Evolutionary conservation across 2,797 vertebrate species (phyloP), one percentile per base, ranked within the genome.

Genomic region (Acipenser transmontanus): DNA sequence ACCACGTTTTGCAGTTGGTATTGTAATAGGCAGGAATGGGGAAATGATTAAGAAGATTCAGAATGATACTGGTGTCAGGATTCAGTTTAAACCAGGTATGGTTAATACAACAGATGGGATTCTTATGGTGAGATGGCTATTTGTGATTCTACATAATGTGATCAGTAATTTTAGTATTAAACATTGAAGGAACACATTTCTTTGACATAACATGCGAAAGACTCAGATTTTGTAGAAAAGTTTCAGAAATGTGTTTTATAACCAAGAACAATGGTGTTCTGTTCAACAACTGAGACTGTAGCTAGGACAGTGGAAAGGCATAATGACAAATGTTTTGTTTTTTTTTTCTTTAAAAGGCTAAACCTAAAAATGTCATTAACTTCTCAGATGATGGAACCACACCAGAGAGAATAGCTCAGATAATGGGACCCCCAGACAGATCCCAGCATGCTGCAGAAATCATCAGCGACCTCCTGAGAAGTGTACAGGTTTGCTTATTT

Each of bases 41-140:
- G 97, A 99, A 78, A 99, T 99, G 97, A 99, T 99, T 17, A 99
- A 99, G 89, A 99, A 99, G 81, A 99, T 99, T 73, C 97, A 99
- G 79, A 99, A 95, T n/a, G 97, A 99, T 85, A 97, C 97, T 13
- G 96, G 97, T 1, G 97, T 99, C 74, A 84, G 96, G 78, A 99
- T 99, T 81, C 97, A 99, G 69, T 99, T 99, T 82, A 99, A 99
- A 76, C 97, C 95, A 88, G 97, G 97, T 97, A 64, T 73, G 79
- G 79, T 14, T 7, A 7, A 52, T 12, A 8, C 50, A 52, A 34
- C 34, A 34, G 34, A 4, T 34, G 34, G 34, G 34, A 3, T 34
- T 34, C 34, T 34, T 34, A 34, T 34, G 34, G 34, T 34, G 34
- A 34, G 34, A 34, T 34, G 34, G 34, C 34, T 34, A 4, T 34